Percentiles rank a stretch among this genome's conserved stretches.
Evolutionary conservation across 2,888 invertebrate genomes (phyloP).

Genomic region (Anoplius nigerrimus): DNA sequence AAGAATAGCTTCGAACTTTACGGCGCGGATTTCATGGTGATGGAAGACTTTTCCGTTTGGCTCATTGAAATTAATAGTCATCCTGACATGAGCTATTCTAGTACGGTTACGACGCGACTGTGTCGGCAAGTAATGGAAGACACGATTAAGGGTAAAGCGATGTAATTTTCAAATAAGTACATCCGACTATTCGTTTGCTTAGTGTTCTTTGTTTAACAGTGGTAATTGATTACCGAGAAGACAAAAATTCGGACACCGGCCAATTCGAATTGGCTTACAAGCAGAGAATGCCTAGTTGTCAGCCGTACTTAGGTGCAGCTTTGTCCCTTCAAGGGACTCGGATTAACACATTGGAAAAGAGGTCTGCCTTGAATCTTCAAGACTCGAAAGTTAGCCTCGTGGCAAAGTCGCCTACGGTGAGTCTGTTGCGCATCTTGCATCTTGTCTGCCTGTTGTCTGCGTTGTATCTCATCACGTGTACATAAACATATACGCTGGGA

Average conservation of each 20-base stretch:
- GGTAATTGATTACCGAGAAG: constrained; percentile 84
- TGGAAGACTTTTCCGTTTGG: constrained; percentile 92
- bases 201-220: constrained; percentile 77
- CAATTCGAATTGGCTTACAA: constrained; percentile 87
- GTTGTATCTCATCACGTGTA: neutral
- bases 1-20: constrained; percentile 94
- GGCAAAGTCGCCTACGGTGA: constrained; percentile 61
- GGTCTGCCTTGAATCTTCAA: constrained; percentile 71
- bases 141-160: constrained; percentile 87
- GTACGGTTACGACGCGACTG: constrained; percentile 90
- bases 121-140: constrained; percentile 93
- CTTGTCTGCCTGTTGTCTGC: neutral
- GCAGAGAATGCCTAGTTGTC: constrained; percentile 86
- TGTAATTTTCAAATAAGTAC: neutral
- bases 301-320: constrained; percentile 87
- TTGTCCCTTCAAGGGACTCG: constrained; percentile 82
- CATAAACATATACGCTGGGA: too few species aligned
- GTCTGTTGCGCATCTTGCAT: constrained; percentile 4
- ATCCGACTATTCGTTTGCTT: neutral
- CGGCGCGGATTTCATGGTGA: constrained; percentile 96
- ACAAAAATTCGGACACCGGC: constrained; percentile 87
- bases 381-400: constrained; percentile 72
- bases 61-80: constrained; percentile 96
- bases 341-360: constrained; percentile 75
- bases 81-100: constrained; percentile 93